Evolutionary conservation across 2,113 vertebrate genomes (phyloP).

Genomic region (Strix uralensis): DNA sequence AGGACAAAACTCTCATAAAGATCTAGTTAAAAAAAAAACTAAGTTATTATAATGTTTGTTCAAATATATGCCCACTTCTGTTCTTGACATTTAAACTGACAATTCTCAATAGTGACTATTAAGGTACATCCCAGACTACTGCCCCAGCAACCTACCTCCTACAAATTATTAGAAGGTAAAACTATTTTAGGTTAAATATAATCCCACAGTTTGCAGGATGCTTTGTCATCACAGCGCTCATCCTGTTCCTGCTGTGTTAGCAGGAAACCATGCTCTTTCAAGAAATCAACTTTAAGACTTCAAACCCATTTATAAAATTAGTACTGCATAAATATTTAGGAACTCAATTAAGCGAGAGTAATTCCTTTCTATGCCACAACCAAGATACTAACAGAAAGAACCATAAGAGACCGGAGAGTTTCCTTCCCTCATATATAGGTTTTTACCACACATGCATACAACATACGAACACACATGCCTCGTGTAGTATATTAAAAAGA

Average conservation of each 20-base stretch:
- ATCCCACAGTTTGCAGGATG: not conserved
- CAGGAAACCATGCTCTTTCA: not conserved
- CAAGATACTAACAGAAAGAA: not conserved
- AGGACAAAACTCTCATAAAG: not conserved
- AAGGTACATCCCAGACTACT: not conserved
- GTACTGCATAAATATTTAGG: not conserved
- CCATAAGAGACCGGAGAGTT: not conserved
- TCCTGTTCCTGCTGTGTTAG: not conserved
- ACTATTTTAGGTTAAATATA: not conserved
- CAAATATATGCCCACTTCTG: not conserved
- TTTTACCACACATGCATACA: not conserved
- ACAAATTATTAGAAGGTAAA: not conserved
- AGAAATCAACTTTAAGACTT: not conserved
- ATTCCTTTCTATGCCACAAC: not conserved
- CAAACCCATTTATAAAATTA: not conserved
- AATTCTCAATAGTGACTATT: not conserved
- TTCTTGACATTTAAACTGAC: not conserved
- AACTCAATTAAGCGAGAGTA: not conserved
- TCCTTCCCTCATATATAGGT: not conserved
- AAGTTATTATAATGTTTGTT: not conserved
- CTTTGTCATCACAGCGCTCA: fast-evolving
- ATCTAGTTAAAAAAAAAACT: not conserved
- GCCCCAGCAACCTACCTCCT: not conserved
- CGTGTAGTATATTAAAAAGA: not conserved
- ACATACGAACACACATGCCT: fast-evolving